A percentile compares a stretch with the other conserved stretches of the same genome.
Conservation (phyloP, 2,888 invertebrate genomes). For the Cheilosia vulpina region DNA sequence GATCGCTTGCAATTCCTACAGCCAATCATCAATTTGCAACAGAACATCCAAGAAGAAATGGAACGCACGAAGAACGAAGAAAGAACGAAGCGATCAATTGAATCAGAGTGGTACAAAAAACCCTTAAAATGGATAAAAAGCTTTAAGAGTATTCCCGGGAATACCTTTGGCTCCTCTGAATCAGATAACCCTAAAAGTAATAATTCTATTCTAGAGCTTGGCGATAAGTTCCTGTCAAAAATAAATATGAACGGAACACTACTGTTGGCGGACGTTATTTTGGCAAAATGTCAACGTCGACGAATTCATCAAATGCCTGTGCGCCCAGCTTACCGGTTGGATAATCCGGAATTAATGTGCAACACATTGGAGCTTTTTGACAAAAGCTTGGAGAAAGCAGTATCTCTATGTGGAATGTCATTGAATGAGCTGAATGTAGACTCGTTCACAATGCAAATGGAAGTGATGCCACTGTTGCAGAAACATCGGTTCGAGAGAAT, state of each 20-base stretch:
- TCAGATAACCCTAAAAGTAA: background rate
- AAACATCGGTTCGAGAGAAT: slow-evolving; percentile 8
- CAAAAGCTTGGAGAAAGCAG: slow-evolving; percentile 25
- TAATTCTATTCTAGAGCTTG: slow-evolving; percentile 8
- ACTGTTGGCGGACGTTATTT: slow-evolving; percentile 27
- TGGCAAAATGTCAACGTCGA: slow-evolving; percentile 35
- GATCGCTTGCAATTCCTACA: background rate
- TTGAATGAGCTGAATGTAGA: background rate
- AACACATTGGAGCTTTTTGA: slow-evolving; percentile 37
- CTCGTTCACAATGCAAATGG: slow-evolving; percentile 27
- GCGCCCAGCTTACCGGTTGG: background rate
- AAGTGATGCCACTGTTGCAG: slow-evolving; percentile 15
- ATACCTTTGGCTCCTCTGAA: background rate
- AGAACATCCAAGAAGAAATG: slow-evolving; percentile 2
- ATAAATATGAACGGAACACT: slow-evolving; percentile 31
- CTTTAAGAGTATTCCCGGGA: background rate
- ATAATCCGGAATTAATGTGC: slow-evolving; percentile 12
- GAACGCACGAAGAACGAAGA: background rate
- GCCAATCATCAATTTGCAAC: slow-evolving; percentile 1
- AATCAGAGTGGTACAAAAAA: slow-evolving; percentile 15
- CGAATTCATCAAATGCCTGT: slow-evolving; percentile 10
- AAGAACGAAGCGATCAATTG: background rate
- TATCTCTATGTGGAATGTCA: slow-evolving; percentile 15
- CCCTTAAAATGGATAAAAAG: slow-evolving; percentile 6
- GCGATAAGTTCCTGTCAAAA: slow-evolving; percentile 27